Evolutionary conservation across 2,113 vertebrate genomes (phyloP), one percentile per base, ranked within the genome.

Genomic region (Saiga tatarica): DNA sequence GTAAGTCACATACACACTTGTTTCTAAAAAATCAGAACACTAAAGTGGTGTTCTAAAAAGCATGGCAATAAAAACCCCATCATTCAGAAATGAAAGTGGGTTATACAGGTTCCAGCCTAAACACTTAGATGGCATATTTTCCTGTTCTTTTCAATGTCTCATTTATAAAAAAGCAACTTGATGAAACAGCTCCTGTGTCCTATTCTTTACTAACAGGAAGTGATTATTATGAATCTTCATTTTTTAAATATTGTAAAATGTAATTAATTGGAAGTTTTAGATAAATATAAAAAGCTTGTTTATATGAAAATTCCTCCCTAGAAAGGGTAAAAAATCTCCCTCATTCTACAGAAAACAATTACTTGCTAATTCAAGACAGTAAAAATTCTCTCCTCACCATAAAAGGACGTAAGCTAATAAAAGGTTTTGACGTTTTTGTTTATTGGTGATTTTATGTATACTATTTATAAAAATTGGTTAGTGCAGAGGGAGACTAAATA

Each of bases 241-340:
- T 89, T 89, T 87, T 87, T 30, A 0, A 30, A 33, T 45, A 36
- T 85, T 97, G 71, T 94, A 94, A 98, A 98, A 96, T n/a, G 8
- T 82, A 97, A 97, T 97, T 98, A 98, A 98, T 96, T 88, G 89
- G 91, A 96, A 90, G 89, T 85, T 74, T 96, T 94, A 97, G 96
- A 94, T 83, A 97, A 39, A 92, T 71, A 92, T 33, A 96, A 97
- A 98, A 98, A 97, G 13, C 57, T 78, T 3, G 5, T 97, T 98
- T 98, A 98, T 94, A 91, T 87, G 85, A 96, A 98, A 98, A 98
- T 96, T 87, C 85, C 45, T 98, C 53, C 55, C 86, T 93, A 78
- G 94, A 97, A 62, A 95, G 50, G 92, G 86, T 7, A 53, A 55
- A 71, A 89, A 97, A 97, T 97, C 21, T 83, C 95, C 50, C 84